Evolutionary conservation across 2,113 vertebrate genomes (phyloP).

Genomic region (Entosphenus tridentatus): DNA sequence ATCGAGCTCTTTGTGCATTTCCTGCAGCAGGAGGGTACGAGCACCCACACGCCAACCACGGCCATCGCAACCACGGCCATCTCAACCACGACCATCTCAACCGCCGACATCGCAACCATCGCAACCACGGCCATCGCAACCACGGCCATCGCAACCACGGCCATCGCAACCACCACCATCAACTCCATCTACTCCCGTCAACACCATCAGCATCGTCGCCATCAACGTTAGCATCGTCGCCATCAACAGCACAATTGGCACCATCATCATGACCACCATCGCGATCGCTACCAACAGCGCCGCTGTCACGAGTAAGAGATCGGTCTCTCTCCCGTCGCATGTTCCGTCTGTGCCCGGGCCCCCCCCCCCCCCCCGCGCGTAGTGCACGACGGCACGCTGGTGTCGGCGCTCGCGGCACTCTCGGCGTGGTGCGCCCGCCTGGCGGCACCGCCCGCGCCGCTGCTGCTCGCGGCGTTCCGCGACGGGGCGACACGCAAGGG

Average conservation of each 20-base stretch:
- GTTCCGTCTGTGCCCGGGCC: too few species aligned
- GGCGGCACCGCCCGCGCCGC: slow-evolving; percentile 44
- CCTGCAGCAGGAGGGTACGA: slow-evolving; percentile 79
- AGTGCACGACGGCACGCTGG: slow-evolving; percentile 81
- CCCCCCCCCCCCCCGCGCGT: slow-evolving; percentile 6
- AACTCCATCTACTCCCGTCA: too few species aligned
- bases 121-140: too few species aligned
- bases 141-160: neutral
- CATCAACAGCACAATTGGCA: too few species aligned
- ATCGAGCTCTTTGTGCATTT: slow-evolving; percentile 65
- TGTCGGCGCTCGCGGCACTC: slow-evolving; percentile 57
- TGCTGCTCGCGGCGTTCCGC: slow-evolving; percentile 64
- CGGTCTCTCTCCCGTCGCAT: too few species aligned
- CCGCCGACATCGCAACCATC: neutral
- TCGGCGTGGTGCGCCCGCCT: slow-evolving; percentile 67
- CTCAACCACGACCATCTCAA: neutral
- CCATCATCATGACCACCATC: too few species aligned
- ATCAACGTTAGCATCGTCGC: too few species aligned
- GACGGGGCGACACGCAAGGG: slow-evolving; percentile 82
- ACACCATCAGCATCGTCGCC: too few species aligned
- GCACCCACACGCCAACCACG: neutral
- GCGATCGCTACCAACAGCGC: too few species aligned
- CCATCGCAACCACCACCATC: neutral
- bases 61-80: neutral
- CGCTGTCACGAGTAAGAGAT: too few species aligned